A percentile compares a stretch with the other conserved stretches of the same genome.
Conservation (phyloP, 2,797 vertebrate species). For the Pagetopsis macropterus region DNA sequence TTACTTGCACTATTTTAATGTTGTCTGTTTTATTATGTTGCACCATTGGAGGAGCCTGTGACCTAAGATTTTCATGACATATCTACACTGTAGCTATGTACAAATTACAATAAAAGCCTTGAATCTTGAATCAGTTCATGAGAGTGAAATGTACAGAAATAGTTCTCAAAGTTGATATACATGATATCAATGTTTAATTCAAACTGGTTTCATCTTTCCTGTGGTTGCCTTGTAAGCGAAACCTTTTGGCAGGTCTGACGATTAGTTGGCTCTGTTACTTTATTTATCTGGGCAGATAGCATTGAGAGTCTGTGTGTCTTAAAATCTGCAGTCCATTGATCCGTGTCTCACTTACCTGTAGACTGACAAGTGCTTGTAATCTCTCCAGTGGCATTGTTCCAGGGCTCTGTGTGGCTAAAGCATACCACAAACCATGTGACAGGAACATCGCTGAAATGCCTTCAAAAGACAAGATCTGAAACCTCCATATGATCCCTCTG, state of each 20-base stretch:
- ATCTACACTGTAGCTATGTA: no score
- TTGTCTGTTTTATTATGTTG: no score
- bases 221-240: not conserved
- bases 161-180: not conserved
- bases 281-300: not conserved
- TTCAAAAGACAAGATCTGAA: constrained; percentile 70
- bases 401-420: not conserved
- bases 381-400: constrained; percentile 54
- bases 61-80: no score
- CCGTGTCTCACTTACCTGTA: constrained; percentile 28
- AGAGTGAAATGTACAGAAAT: not conserved
- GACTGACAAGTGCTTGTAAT: constrained; percentile 58
- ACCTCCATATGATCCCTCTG: constrained; percentile 18
- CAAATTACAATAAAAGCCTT: no score
- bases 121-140: not conserved
- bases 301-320: constrained; percentile 19
- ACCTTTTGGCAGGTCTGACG: not conserved
- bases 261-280: not conserved
- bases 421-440: constrained; percentile 53
- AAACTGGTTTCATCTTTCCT: not conserved
- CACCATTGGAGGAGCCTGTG: no score
- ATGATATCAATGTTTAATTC: not conserved
- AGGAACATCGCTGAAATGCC: constrained; percentile 60
- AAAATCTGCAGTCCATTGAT: constrained; percentile 48
- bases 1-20: no score